These are phyloP conservation scores for Progne subis DNA, from an alignment of 2,113 vertebrate genomes.

Conservation along the genomic window DNA sequence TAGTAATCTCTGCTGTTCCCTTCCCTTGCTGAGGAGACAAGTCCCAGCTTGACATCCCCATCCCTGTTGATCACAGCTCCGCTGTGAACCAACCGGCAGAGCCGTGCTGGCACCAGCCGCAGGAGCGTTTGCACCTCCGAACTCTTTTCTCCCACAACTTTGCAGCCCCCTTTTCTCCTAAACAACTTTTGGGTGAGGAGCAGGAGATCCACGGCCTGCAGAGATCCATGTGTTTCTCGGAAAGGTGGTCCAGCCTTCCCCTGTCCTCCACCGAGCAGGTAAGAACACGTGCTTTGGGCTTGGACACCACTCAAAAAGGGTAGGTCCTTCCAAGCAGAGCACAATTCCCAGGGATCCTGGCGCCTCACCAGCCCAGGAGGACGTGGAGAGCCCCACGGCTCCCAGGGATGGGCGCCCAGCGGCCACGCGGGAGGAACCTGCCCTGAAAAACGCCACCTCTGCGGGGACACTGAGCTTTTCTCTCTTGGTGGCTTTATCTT, in stretches of 20 bases:
- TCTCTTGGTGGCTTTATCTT: slow-evolving; percentile 25
- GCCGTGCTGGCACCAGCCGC: background rate
- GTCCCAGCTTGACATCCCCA: slow-evolving; percentile 63
- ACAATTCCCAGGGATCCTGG: slow-evolving; percentile 62
- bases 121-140: background rate
- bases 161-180: background rate
- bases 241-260: slow-evolving; percentile 3
- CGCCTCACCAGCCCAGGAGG: slow-evolving; percentile 34
- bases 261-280: slow-evolving; percentile 40
- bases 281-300: slow-evolving; percentile 54
- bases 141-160: background rate
- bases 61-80: slow-evolving; percentile 56
- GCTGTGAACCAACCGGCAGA: background rate
- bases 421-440: background rate
- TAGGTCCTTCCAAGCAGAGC: slow-evolving; percentile 52
- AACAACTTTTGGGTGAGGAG: background rate
- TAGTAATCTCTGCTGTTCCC: slow-evolving; percentile 70
- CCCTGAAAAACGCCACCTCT: background rate
- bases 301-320: slow-evolving; percentile 64
- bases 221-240: background rate
- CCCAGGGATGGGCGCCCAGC: background rate
- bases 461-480: slow-evolving; percentile 5
- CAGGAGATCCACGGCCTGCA: background rate
- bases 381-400: slow-evolving; percentile 11
- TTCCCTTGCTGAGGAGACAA: slow-evolving; percentile 60